Evolutionary conservation across 2,797 vertebrate genomes (phyloP), one percentile per base, ranked within the genome.

Genomic region (Arctocebus calabarensis): DNA sequence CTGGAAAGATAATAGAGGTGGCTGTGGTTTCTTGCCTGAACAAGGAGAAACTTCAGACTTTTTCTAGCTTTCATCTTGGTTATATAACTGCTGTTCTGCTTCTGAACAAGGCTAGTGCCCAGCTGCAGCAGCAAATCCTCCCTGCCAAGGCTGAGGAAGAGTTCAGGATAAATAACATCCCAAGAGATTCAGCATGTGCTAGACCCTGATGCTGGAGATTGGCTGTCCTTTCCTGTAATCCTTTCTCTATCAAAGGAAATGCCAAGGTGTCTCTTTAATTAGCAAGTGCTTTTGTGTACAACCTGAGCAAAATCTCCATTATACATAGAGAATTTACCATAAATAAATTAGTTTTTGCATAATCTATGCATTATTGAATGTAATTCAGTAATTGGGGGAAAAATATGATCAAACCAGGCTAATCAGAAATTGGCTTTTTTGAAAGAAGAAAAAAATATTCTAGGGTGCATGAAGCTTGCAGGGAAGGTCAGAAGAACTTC

Each of bases 211-310:
- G 93, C 89, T 94, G 88, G 78, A 97, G 62, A 96, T 94, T 77
- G 92, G 87, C 93, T 97, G 94, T 27, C 75, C 61, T 95, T 62
- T 34, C 19, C 70, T 2, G 20, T 84, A 90, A 78, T 78, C 70
- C 81, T 62, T 96, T 78, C 92, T 57, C 78, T 81, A n/a, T 86
- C 96, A 93, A 94, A 97, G 68, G 70, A 89, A 88, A 94, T 20
- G 85, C 89, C 96, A 96, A 97, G 86, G 52, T 94, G 95, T 96
- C 92, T 92, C 61, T 96, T 96, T 97, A 96, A 97, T 97, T 96
- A 95, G 90, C 96, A 98, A 96, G 59, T 95, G 90, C 92, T 66
- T 87, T 68, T 90, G 73, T 96, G 94, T 88, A 91, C 9, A 89
- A 22, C 34, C 62, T 11, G 78, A 91, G 22, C 23, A 85, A 85